Base-by-base conservation (phyloP, 2,113 vertebrate species). In the Smithornis capensis region DNA sequence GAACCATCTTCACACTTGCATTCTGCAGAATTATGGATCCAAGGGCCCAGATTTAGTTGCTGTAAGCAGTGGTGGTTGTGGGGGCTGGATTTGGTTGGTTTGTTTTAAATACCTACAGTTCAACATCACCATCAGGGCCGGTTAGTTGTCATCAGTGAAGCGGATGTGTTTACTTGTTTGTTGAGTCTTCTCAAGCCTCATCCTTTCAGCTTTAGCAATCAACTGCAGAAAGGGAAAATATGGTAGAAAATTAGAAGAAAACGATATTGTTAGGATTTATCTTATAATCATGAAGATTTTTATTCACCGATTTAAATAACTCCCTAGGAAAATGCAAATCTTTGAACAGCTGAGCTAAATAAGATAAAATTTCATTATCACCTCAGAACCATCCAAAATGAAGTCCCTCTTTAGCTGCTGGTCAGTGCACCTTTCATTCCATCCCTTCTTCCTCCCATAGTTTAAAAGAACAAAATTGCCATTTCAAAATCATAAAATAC, bases 171-270 rank as follows among this genome's bases (percentile, higher is more conserved):
- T 98, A 92, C 98, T 97, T 19, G 98, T 98, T 93, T 99, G 98
- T 80, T 98, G 99, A 55, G 99, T 98, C 83, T 98, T 98, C 56
- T 98, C 98, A 1, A 99, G 97, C 91, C 99, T 98, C 94, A 99
- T 99, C 96, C 98, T 99, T 95, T 99, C 99, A 12, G 99, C 99
- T 98, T 99, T 99, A 84, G 98, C 98, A 95, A 99, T 99, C 96
- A 99, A 96, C 99, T 99, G 96, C 35, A 93, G 94, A 95, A 76
- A 96, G 73, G 47, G 40, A 49, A 93, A 75, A 92, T 5, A 55
- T 47, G 11, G 62, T 18, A 83, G 63, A 29, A 85, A 69, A 88
- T 49, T 4, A 96, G 42, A 96, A 4, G 8, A n/a, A 52, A 67
- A 28, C 4, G 1, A 17, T 6, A 17, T 4, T 19, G 57, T 16